These are phyloP conservation scores for Ficedula albicollis DNA, from an alignment of 2,797 vertebrate species.

Conservation along the genomic window DNA sequence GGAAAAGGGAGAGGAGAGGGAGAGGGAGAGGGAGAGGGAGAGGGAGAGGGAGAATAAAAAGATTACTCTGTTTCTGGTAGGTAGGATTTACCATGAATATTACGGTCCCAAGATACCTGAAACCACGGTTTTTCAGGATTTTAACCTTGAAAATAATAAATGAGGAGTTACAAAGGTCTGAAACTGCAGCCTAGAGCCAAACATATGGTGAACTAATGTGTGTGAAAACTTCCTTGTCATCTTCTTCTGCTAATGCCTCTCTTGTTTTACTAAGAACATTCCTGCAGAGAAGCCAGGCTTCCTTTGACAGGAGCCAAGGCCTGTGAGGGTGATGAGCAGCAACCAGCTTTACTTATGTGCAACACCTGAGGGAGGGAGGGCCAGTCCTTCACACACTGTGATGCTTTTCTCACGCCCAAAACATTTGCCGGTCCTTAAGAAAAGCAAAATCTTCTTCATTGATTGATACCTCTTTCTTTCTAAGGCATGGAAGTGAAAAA, in stretches of 20 bases:
- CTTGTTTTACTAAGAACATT: not conserved
- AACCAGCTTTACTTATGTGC: not conserved
- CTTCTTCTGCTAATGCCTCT: not conserved
- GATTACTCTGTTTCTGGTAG: not conserved
- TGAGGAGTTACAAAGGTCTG: not conserved
- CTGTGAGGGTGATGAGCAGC: not conserved
- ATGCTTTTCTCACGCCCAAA: not conserved
- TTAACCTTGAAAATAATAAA: conserved; percentile 40
- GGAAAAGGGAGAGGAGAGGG: no score
- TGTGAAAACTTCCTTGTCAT: conserved; percentile 1
- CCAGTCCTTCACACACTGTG: not conserved
- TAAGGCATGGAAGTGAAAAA: not conserved
- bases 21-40: not conserved
- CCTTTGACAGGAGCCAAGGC: not conserved
- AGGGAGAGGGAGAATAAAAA: not conserved
- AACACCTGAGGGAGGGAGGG: not conserved
- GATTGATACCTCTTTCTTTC: not conserved
- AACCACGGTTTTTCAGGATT: not conserved
- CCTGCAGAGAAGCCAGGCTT: not conserved
- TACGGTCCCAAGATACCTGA: not conserved
- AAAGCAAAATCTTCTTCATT: not conserved
- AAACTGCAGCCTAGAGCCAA: conserved; percentile 32
- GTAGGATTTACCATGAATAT: not conserved
- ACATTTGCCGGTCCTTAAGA: not conserved
- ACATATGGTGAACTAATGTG: conserved; percentile 23